A percentile compares a stretch with the other conserved stretches of the same genome.
Conservation (phyloP, 2,797 vertebrate species). For the Anisognathus igniventris region DNA sequence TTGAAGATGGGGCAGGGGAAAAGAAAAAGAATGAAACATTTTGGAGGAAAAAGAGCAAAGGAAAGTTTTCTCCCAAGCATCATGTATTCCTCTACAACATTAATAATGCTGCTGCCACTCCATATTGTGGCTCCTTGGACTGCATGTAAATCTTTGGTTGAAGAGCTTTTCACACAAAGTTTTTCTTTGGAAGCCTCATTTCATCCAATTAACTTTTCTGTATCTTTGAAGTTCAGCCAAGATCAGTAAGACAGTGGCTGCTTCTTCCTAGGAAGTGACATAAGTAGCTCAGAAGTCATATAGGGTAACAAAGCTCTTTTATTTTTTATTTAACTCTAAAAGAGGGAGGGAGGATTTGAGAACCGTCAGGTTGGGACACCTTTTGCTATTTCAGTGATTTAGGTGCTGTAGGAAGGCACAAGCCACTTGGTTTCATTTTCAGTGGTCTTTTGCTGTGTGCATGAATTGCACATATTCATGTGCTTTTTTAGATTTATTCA, state of each 20-base stretch:
- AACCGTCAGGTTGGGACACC: neutral
- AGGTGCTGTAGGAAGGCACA: neutral
- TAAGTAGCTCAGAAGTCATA: neutral
- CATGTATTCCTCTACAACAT: neutral
- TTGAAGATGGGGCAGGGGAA: neutral
- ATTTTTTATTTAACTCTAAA: neutral
- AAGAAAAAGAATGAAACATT: neutral
- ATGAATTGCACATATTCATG: neutral
- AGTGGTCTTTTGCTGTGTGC: neutral
- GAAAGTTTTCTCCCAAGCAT: neutral
- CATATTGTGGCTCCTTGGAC: neutral
- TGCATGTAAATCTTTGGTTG: conserved; percentile 2
- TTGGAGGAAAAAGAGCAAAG: neutral
- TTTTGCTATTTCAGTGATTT: neutral
- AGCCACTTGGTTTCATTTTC: neutral
- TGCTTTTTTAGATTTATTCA: neutral
- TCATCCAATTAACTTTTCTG: conserved; percentile 41
- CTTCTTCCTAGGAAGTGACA: neutral
- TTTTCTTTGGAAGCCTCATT: conserved; percentile 9
- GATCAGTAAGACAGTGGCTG: neutral
- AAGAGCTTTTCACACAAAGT: neutral
- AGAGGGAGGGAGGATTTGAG: neutral
- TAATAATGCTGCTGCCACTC: neutral
- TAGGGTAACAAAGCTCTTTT: neutral
- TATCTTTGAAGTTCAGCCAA: conserved; percentile 26